These are phyloP conservation scores for Smithornis capensis DNA, from an alignment of 2,113 vertebrate species.

Conservation along the genomic window DNA sequence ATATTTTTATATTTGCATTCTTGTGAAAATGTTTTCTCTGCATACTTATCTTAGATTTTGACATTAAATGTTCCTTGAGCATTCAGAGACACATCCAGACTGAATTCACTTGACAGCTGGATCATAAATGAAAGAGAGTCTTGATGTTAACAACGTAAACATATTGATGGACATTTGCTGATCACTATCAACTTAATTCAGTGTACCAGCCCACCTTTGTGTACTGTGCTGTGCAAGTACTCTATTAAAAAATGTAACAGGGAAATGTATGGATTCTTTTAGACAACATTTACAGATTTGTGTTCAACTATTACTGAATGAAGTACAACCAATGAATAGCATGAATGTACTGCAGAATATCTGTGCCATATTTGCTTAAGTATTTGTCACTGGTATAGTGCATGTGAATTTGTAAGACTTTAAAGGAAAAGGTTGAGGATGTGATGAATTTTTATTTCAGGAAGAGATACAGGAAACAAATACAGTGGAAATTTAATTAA, in stretches of 20 bases:
- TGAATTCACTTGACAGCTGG: conserved; percentile 38
- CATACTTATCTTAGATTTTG: not conserved
- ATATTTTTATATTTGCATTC: conserved; percentile 48
- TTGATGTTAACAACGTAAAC: conserved; percentile 10
- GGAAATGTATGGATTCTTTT: not conserved
- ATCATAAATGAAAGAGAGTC: conserved; percentile 25
- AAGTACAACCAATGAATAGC: not conserved
- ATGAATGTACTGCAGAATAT: not conserved
- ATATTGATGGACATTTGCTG: not conserved
- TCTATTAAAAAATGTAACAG: not conserved
- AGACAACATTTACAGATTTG: not conserved
- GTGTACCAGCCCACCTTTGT: not conserved
- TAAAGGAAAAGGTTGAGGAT: not conserved
- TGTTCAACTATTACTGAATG: not conserved
- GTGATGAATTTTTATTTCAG: not conserved
- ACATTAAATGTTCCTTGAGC: conserved; percentile 31
- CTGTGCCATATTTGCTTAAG: not conserved
- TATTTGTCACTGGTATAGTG: not conserved
- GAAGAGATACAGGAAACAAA: conserved; percentile 31
- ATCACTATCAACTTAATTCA: not conserved
- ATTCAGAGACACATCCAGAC: not conserved
- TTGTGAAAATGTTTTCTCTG: conserved; percentile 43
- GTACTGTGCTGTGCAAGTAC: not conserved
- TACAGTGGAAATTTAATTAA: conserved; percentile 25
- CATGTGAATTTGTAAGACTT: not conserved